Base-by-base conservation (phyloP, 2,113 vertebrate genomes). In the Ctenomys sociabilis region DNA sequence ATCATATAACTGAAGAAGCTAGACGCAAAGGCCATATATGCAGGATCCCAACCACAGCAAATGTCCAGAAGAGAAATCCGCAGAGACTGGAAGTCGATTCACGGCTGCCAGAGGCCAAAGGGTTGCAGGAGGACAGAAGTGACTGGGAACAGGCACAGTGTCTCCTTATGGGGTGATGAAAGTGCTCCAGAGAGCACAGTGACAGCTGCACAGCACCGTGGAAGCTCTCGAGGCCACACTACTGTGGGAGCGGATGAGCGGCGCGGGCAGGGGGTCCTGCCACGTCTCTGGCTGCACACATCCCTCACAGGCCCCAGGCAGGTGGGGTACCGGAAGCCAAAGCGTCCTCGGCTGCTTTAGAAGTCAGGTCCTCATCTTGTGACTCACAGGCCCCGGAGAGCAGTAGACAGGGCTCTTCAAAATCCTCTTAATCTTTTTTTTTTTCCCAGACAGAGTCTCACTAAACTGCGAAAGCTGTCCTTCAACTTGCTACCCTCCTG, bases 251-350 rank as follows among this genome's bases (percentile, higher is more conserved):
- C 0, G 8, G 32, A 11, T 0, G 21, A 78, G 61, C 1, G 1
- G 17, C 1, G 0, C 16, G 45, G 7, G 2, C 1, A 1, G 1
- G 2, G 0, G 3, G 26, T 5, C 57, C 52, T 0, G 73, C 9
- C 11, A 40, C 0, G 1, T 26, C 70, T 66, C 59, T 64, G 5
- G 81, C 13, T 1, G 5, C 35, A 49, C 19, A 16, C 12, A 3
- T 7, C 43, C 82, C 52, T 49, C 2, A 13, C 66, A 68, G 0
- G 6, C 21, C 77, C 66, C 10, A 3, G 28, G 14, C 1, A 13
- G 21, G 22, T 10, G 61, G 4, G 28, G 35, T 26, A 54, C 7
- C 0, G 0, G 17, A 30, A 37, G 49, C 57, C 0, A 0, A 37
- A 64, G 37, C 35, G 32, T 35, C 70, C 82, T 54, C 1, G 0